These are phyloP conservation scores for Scaptomyza parva DNA, from an alignment of 2,888 invertebrate species.

Conservation along the genomic window DNA sequence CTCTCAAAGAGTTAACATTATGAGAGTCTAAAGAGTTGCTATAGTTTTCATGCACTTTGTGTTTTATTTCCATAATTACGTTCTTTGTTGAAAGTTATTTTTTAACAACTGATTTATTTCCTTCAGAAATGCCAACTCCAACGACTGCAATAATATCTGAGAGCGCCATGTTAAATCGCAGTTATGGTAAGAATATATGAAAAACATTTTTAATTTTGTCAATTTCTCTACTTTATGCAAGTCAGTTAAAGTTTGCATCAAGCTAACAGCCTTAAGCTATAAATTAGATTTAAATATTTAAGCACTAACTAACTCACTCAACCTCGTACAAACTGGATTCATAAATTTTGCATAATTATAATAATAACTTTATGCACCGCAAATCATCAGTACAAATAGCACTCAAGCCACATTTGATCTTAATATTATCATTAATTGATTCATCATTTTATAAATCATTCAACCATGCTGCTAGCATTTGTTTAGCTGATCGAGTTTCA, in stretches of 20 bases:
- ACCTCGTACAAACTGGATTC: slow-evolving; percentile 38
- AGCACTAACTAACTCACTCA: slow-evolving; percentile 55
- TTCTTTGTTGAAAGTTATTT: neutral
- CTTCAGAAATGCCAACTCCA: slow-evolving; percentile 93
- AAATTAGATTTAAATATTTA: slow-evolving; percentile 23
- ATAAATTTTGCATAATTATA: slow-evolving; percentile 33
- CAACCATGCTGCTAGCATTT: neutral
- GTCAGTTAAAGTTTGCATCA: neutral
- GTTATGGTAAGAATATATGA: slow-evolving; percentile 74
- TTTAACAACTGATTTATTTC: neutral
- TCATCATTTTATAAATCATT: neutral
- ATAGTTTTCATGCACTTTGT: neutral
- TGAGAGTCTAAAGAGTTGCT: slow-evolving; percentile 2
- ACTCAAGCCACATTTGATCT: slow-evolving; percentile 26
- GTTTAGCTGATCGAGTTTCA: neutral
- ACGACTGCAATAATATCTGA: slow-evolving; percentile 90
- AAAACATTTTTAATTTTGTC: neutral
- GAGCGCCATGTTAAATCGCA: slow-evolving; percentile 83
- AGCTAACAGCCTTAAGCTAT: neutral
- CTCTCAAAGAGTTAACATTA: slow-evolving; percentile 10
- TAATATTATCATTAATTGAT: slow-evolving; percentile 1
- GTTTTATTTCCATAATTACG: neutral
- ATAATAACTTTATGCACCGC: slow-evolving; percentile 65
- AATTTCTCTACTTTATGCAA: neutral
- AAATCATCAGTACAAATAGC: slow-evolving; percentile 59